Evolutionary conservation across 2,797 vertebrate species (phyloP).

Genomic region (Hydrophis major): DNA sequence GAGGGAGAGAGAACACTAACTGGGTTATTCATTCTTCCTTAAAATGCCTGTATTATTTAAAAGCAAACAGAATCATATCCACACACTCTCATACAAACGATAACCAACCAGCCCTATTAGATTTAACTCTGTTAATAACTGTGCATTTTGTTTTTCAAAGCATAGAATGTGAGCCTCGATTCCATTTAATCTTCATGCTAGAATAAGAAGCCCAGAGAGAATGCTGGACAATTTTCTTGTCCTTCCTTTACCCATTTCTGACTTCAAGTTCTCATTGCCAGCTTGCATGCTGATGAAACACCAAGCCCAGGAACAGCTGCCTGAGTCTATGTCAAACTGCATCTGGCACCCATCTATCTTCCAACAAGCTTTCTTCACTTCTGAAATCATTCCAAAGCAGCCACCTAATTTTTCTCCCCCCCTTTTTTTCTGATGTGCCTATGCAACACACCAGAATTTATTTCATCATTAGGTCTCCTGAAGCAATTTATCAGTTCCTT

Average conservation of each 20-base stretch:
- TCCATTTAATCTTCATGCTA: constrained; percentile 67
- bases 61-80: not conserved
- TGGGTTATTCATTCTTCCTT: constrained; percentile 16
- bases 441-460: constrained; percentile 69
- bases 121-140: constrained; percentile 30
- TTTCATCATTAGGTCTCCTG: constrained; percentile 61
- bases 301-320: constrained; percentile 70
- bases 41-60: not conserved
- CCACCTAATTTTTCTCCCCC: constrained; percentile 47
- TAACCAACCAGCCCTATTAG: not conserved
- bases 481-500: constrained; percentile 67
- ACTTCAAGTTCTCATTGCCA: constrained; percentile 49
- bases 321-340: constrained; percentile 74
- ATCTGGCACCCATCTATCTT: constrained; percentile 80
- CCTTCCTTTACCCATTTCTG: constrained; percentile 54
- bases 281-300: constrained; percentile 68
- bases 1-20: not conserved
- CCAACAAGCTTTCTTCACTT: constrained; percentile 74
- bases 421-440: constrained; percentile 45
- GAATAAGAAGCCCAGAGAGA: constrained; percentile 73
- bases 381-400: constrained; percentile 71
- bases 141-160: constrained; percentile 43
- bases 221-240: constrained; percentile 66
- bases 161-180: constrained; percentile 61
- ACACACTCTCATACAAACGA: not conserved